Evolutionary conservation across 2,797 vertebrate species (phyloP), one percentile per base, ranked within the genome.

Genomic region (Acanthornis magna): DNA sequence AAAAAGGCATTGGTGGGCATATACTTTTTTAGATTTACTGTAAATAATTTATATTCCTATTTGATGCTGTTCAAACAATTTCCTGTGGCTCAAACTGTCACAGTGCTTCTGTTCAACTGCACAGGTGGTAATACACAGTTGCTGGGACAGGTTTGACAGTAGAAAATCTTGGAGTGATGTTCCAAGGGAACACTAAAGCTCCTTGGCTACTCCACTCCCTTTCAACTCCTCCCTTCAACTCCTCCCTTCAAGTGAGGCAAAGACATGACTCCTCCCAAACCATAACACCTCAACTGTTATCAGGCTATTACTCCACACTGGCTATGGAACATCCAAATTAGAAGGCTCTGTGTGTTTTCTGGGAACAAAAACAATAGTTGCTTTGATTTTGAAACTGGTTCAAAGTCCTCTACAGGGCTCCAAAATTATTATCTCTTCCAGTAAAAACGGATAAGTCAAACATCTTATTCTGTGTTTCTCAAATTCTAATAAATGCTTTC

Each of bases 341-440:
- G 40, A 92, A 85, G 51, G 77, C 13, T 47, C 45, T 23, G 6
- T 47, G 15, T 20, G 1, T 57, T 75, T 73, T 45, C 78, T 34
- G 18, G 58, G 74, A 88, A 61, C 3, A 23, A 78, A 96, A 94
- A 34, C 73, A 84, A 68, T 2, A 75, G 43, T 9, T 70, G 40
- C 40, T 87, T 81, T 89, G 63, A 85, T 87, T 95, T 76, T 42
- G 23, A 76, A 65, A 63, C 51, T 53, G 16, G 29, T 80, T 89
- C 68, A 38, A 94, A 95, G 50, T 77, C 67, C 32, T 80, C 34
- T 51, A 25, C 40, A 74, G 29, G 45, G 26, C 21, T 85, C 43
- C 4, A 19, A 72, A 94, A 73, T 66, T 72, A 70, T 13, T 14
- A 60, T 3, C 3, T 43, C 53, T 77, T 82, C 58, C 34, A 70